Evolutionary conservation across 2,113 vertebrate species (phyloP), one percentile per base, ranked within the genome.

Genomic region (Xiphophorus couchianus): DNA sequence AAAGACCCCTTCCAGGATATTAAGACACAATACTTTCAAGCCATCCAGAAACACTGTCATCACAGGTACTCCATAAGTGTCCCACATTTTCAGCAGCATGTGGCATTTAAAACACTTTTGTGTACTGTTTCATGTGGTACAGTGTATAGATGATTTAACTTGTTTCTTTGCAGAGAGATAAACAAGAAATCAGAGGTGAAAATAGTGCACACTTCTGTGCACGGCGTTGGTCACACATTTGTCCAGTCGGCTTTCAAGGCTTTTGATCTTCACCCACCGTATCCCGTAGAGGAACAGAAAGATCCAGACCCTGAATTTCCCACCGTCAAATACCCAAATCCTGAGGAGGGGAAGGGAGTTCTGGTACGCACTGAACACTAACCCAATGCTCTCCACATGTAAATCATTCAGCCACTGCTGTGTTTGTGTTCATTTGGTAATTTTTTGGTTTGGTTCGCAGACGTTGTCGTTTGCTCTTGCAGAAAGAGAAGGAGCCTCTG

Each of bases 291-390:
- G 9, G 95, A 98, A 73, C 98, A 99, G 93, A 98, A 97, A 84
- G 96, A 97, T 61, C 97, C 98, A 0, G 95, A 99, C 77, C 98
- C 98, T 0, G 97, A 98, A 80, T 99, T 99, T 85, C 96, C 97
- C 28, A 99, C 98, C 0, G 96, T 99, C 75, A 97, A 96, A 85
- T 98, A 98, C 84, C 98, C 98, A 1, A 99, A 99, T 85, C 98
- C 98, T 1, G 98, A 99, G 91, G 98, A 99, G 90, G 98, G 98
- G 66, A 94, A 98, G 88, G 97, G 96, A 76, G 98, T 99, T 71
- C 91, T 99, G 96, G 98, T 99, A 95, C 90, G 85, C 37, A 62
- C n/a, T 5, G 19, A 37, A 67, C 25, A 63, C 17, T 17, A 19
- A 48, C 44, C 62, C 28, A 31, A 1, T 22, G 17, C 48, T 27